Percentiles rank a stretch among this genome's conserved stretches.
Evolutionary conservation across 2,888 invertebrate genomes (phyloP).

Genomic region (Leuctra nigra): DNA sequence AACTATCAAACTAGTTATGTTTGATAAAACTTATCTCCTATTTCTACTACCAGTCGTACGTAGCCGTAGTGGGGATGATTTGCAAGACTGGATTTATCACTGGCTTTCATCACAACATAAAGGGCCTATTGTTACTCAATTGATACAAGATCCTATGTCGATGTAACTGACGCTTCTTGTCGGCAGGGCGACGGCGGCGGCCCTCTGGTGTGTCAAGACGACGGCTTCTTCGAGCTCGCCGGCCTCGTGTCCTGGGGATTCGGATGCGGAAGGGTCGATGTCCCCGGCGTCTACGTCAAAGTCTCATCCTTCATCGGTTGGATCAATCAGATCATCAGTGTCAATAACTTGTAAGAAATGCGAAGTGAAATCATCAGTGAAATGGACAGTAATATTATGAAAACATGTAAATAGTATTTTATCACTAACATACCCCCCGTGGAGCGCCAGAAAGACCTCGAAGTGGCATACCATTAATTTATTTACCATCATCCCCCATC

Average conservation of each 20-base stretch:
- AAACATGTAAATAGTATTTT: background rate
- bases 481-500: background rate
- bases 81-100: too few relatives aligned
- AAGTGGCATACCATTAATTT: background rate
- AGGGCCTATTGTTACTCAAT: too few relatives aligned
- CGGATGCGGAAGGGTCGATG: conserved; percentile 86
- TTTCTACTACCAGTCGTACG: too few relatives aligned
- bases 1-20: too few relatives aligned
- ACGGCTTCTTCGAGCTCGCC: conserved; percentile 86
- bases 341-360: conserved; percentile 56
- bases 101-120: too few relatives aligned
- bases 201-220: conserved; percentile 86
- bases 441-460: background rate
- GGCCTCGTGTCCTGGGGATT: conserved; percentile 95
- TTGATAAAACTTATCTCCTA: too few relatives aligned
- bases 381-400: background rate
- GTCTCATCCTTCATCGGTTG: conserved; percentile 93
- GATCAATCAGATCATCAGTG: conserved; percentile 96
- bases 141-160: too few relatives aligned
- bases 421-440: background rate
- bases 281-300: conserved; percentile 95
- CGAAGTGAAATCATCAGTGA: background rate
- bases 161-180: too few relatives aligned
- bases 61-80: too few relatives aligned
- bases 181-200: conserved; percentile 94